Evolutionary conservation across 2,113 vertebrate species (phyloP), one percentile per base, ranked within the genome.

Genomic region (Aspidoscelis tigris): DNA sequence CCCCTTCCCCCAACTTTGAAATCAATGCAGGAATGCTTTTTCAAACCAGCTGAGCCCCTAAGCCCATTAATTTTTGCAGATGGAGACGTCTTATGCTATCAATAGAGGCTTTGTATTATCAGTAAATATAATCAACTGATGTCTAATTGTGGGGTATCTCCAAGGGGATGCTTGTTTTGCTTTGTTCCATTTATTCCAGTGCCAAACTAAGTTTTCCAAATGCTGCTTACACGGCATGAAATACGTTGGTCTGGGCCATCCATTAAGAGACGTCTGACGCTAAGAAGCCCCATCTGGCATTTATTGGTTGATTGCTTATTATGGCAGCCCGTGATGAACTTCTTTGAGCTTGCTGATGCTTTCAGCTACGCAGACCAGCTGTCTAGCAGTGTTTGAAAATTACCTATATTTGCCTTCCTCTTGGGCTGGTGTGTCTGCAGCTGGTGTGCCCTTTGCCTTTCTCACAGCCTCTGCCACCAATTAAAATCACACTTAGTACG

Each of bases 381-480:
- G 81, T 33, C 18, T 78, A 84, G 79, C 16, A 20, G 88, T 76
- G 81, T 55, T 73, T 71, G 33, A 81, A 61, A 82, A 87, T 72
- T 3, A 79, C 69, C 84, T 55, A 70, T 0, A 0, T 80, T 86
- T 87, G 86, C 82, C 84, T 77, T 70, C 72, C 79, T 84, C 41
- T 43, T 5, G 44, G 1, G 26, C 83, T 74, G 24, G 76, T 61
- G 39, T 82, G 84, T 81, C 84, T 80, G 0, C 3, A 89, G 75
- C 76, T 73, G 65, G 26, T 70, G 76, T 3, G 0, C 33, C 41
- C 53, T 41, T 33, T 78, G 22, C 39, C 61, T 72, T 78, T 78
- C 90, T 89, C 87, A 82, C 50, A 72, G 84, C 18, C 82, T 72
- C 50, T 87, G 18, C 76, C 88, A 53, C 76, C 81, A 83, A 85